A percentile compares a stretch with the other conserved stretches of the same genome.
Evolutionary conservation across 2,888 invertebrate genomes (phyloP).

Genomic region (Leptinotarsa rubiginosa): DNA sequence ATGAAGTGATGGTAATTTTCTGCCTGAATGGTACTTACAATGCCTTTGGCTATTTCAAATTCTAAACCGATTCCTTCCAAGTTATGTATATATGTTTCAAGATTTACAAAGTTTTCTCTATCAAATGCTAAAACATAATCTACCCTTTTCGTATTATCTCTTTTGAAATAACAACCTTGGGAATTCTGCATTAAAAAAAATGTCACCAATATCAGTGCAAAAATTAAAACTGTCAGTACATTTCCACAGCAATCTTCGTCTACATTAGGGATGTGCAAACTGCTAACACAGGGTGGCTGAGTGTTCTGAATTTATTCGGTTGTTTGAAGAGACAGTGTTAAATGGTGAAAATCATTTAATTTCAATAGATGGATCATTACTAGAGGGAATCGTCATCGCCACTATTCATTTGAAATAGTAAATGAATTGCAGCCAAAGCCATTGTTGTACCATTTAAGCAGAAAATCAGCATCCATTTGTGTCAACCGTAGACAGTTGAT

Average conservation of each 20-base stretch:
- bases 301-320: too few species aligned
- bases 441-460: conserved; percentile 30
- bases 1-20: too few species aligned
- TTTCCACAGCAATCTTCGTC: too few species aligned
- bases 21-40: conserved; percentile 29
- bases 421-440: conserved; percentile 20
- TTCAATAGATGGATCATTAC: too few species aligned
- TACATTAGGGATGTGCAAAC: too few species aligned
- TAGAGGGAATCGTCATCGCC: too few species aligned
- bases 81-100: conserved; percentile 39
- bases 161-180: conserved; percentile 31
- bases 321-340: too few species aligned
- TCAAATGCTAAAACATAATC: conserved; percentile 45
- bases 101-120: conserved; percentile 32
- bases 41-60: conserved; percentile 37
- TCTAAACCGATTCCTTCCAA: conserved; percentile 42
- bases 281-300: too few species aligned
- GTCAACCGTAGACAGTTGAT: conserved; percentile 31
- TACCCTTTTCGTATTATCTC: conserved; percentile 29
- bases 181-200: background rate
- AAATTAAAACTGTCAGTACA: background rate
- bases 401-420: too few species aligned
- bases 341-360: too few species aligned
- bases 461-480: too few species aligned
- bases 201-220: conserved; percentile 1